phyloP scores from a whole-genome alignment of 1,140 invertebrate genomes.

The Solenopsis fugax region DNA sequence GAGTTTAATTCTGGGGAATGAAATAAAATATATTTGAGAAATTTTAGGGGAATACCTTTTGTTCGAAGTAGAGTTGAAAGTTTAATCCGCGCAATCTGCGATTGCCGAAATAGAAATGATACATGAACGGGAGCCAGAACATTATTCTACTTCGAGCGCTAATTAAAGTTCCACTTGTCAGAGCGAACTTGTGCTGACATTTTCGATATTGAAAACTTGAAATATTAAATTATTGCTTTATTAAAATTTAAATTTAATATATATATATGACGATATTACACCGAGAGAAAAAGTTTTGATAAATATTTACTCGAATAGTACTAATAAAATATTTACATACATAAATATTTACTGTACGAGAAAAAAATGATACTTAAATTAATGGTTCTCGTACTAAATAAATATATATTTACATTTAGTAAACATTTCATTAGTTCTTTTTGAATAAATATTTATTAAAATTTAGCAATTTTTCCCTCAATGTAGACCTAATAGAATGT shows the following conservation, averaged over 20 bases:
- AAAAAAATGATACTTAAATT: too few relatives aligned
- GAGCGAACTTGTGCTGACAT: neutral
- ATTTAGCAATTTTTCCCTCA: too few relatives aligned
- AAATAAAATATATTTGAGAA: neutral
- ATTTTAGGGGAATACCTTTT: constrained; percentile 6
- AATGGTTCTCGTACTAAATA: too few relatives aligned
- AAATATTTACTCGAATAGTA: too few relatives aligned
- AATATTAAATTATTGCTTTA: neutral
- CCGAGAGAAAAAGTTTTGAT: too few relatives aligned
- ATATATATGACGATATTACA: too few relatives aligned
- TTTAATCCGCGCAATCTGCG: constrained; percentile 9
- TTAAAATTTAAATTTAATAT: neutral
- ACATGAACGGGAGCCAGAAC: neutral
- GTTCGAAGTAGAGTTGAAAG: neutral
- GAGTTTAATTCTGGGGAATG: neutral
- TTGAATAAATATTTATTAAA: too few relatives aligned
- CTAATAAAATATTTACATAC: too few relatives aligned
- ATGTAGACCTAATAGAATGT: neutral
- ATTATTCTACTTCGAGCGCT: constrained; percentile 9
- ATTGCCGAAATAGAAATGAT: constrained; percentile 31
- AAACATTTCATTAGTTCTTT: too few relatives aligned
- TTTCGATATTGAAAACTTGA: neutral
- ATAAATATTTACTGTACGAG: too few relatives aligned
- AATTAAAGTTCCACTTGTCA: neutral
- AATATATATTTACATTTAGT: too few relatives aligned